Percentiles rank a stretch among this genome's conserved stretches.
Evolutionary conservation across 1,140 invertebrate species (phyloP).

Genomic region (Ericerus pela): DNA sequence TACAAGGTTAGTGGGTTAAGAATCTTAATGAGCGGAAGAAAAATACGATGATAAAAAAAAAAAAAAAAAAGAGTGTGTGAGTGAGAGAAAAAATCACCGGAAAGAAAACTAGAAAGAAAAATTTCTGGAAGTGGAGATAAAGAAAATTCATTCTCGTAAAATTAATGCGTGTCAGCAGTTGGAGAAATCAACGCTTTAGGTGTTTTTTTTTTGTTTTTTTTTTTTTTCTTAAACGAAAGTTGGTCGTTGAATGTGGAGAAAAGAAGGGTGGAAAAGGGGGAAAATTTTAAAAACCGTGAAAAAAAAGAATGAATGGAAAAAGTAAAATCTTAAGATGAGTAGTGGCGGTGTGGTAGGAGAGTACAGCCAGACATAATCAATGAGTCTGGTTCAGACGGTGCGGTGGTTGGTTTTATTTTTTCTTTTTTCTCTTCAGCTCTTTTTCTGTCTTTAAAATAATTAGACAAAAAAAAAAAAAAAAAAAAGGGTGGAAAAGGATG

Average conservation of each 20-base stretch:
- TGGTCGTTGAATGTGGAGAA: no score
- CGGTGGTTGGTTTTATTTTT: no score
- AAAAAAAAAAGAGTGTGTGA: background rate
- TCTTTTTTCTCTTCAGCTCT: conserved; percentile 4
- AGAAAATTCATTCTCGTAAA: conserved; percentile 8
- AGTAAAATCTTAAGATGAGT: background rate
- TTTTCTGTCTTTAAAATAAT: conserved; percentile 10
- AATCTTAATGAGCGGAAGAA: conserved; percentile 10
- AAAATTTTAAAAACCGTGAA: no score
- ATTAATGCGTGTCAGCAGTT: conserved; percentile 11
- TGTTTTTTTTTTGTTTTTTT: background rate
- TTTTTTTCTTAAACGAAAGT: background rate
- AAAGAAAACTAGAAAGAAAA: conserved; percentile 7
- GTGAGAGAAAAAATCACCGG: no score
- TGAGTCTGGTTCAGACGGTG: conserved; percentile 9
- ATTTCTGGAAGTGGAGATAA: conserved; percentile 4
- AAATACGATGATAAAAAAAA: background rate
- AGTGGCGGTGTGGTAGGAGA: background rate
- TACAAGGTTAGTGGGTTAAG: conserved; percentile 9
- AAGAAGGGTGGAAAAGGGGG: no score
- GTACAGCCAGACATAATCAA: conserved; percentile 4
- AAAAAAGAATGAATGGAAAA: background rate
- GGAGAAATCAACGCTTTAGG: conserved; percentile 9
- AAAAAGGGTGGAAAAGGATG: background rate
- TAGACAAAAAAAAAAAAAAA: conserved; percentile 2